Evolutionary conservation across 1,140 invertebrate genomes (phyloP).

Genomic region (Aphelenchoides fujianensis): DNA sequence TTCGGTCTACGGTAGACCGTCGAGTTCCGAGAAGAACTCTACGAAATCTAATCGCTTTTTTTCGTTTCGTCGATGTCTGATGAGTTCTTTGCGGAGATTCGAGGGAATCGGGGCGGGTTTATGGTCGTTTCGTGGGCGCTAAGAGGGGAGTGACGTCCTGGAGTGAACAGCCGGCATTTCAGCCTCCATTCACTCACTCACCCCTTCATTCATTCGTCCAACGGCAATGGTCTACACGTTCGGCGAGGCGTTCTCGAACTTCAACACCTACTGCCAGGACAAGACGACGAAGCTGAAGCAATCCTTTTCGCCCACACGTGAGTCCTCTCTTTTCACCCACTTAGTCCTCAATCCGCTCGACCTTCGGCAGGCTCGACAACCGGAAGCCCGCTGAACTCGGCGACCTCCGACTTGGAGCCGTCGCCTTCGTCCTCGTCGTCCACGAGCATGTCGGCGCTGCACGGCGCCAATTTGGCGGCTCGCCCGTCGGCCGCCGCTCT

Average conservation of each 20-base stretch:
- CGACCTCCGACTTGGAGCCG: constrained; percentile 30
- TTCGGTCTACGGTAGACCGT: no score
- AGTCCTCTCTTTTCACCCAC: constrained; percentile 16
- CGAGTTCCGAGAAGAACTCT: no score
- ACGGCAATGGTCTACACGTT: constrained; percentile 29
- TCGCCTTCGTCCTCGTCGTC: constrained; percentile 31
- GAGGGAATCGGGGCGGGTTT: no score
- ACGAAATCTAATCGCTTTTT: no score
- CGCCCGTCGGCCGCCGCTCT: constrained; percentile 2
- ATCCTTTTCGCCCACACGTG: constrained; percentile 39
- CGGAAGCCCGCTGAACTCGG: constrained; percentile 20
- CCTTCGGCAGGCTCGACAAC: constrained; percentile 11
- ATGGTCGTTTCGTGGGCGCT: no score
- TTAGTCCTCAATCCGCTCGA: background rate
- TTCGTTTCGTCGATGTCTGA: no score
- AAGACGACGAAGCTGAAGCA: constrained; percentile 45
- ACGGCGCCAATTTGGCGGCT: background rate
- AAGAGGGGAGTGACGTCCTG: background rate
- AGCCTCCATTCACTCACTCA: background rate
- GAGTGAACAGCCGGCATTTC: background rate
- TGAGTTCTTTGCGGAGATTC: no score
- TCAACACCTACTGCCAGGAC: constrained; percentile 49
- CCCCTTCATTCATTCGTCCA: background rate
- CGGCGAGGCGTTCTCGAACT: constrained; percentile 35
- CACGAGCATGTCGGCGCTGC: constrained; percentile 21